These are phyloP conservation scores for Hydriomena furcata DNA, from an alignment of 2,888 invertebrate species.

Conservation along the genomic window DNA sequence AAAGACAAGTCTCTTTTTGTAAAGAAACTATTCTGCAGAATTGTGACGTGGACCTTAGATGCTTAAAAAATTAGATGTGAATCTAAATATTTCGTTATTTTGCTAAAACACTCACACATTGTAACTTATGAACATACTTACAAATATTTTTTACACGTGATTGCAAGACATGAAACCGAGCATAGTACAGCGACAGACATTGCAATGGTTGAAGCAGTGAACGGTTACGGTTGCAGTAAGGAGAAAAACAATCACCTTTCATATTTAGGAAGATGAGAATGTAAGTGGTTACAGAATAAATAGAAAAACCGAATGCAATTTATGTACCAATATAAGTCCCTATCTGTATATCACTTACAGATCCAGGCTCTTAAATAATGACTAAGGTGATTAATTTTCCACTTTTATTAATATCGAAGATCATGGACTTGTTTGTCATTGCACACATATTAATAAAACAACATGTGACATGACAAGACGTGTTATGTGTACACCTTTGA, in stretches of 20 bases:
- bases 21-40: background rate
- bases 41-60: background rate
- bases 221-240: slow-evolving; percentile 21
- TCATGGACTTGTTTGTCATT: slow-evolving; percentile 28
- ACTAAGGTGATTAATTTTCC: slow-evolving; percentile 23
- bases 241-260: slow-evolving; percentile 28
- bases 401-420: slow-evolving; percentile 20
- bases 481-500: no score
- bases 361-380: slow-evolving; percentile 23
- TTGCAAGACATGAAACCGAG: slow-evolving; percentile 42
- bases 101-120: slow-evolving; percentile 9
- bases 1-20: background rate
- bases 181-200: slow-evolving; percentile 50
- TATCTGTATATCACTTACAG: slow-evolving; percentile 22
- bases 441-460: slow-evolving; percentile 22
- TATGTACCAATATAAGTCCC: slow-evolving; percentile 3
- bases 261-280: slow-evolving; percentile 25
- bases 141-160: slow-evolving; percentile 30
- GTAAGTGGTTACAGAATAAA: slow-evolving; percentile 25
- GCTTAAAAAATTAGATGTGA: background rate
- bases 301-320: background rate
- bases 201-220: slow-evolving; percentile 28
- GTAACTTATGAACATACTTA: slow-evolving; percentile 29
- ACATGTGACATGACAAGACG: slow-evolving; percentile 6
- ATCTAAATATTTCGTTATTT: slow-evolving; percentile 1